Base-by-base conservation (phyloP, 2,888 invertebrate genomes). In the Blastobasis lacticolella region DNA sequence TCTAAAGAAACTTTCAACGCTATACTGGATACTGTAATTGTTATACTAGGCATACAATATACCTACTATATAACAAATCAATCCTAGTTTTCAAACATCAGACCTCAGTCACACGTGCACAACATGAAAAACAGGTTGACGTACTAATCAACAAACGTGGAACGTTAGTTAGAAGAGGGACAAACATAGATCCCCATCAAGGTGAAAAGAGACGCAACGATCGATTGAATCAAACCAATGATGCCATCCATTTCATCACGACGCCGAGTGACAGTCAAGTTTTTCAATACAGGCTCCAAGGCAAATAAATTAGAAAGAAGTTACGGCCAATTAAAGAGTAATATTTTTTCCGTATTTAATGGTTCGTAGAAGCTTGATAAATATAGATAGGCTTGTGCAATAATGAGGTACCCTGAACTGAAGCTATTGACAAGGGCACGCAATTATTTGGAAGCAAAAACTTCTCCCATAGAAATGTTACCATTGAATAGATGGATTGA, bases 61-160 rank as follows among this genome's bases (percentile, higher is more conserved):
- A 23, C 23, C 23, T 2, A 23, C 23, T 23, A 23, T 23, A 23
- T 23, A 23, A 23, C 23, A 23, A 23, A n/a, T n/a, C 3, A 23
- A 23, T 23, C 23, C 23, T 23, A 23, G 23, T 23, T 49, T 6
- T n/a, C 36, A 49, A 43, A 23, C 10, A 6, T 41, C 7, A 5
- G 7, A 5, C 6, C 38, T 6, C 38, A 10, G 43, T 44, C 37
- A 40, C 10, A 10, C 7, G 6, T 44, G 36, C 42, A 43, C 47
- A 10, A 46, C 46, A 50, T 50, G 53, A 48, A 52, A 52, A 44
- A 52, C 55, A 55, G 71, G 73, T 75, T 77, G 73, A 75, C 67
- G 74, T 68, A 66, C 75, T 73, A 76, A 78, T 78, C 75, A 72
- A 69, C 68, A 66, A 63, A 69, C 65, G 65, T 63, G 60, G 64